Percentiles rank a stretch among this genome's conserved stretches.
Evolutionary conservation across 2,113 vertebrate species (phyloP).

Genomic region (Crypturellus undulatus): DNA sequence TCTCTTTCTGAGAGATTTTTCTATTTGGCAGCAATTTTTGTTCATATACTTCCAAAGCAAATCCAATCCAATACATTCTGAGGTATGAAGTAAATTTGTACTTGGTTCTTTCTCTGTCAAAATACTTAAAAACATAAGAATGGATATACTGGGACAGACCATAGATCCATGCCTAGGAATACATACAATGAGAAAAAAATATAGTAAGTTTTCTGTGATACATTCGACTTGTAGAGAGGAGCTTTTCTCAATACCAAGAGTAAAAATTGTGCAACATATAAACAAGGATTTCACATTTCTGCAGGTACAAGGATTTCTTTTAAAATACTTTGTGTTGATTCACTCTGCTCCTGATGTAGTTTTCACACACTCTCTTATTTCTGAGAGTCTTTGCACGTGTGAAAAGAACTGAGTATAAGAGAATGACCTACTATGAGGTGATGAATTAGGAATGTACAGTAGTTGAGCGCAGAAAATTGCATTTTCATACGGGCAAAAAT

Average conservation of each 20-base stretch:
- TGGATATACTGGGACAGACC: neutral
- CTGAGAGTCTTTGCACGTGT: neutral
- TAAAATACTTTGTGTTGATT: neutral
- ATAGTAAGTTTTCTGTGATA: neutral
- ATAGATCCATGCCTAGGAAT: neutral
- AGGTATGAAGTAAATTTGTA: neutral
- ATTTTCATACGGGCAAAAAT: neutral
- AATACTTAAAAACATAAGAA: neutral
- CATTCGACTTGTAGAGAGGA: neutral
- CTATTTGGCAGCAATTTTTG: neutral
- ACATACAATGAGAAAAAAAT: neutral
- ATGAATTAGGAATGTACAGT: neutral
- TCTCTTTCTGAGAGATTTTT: neutral
- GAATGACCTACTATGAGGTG: neutral
- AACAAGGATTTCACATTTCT: neutral
- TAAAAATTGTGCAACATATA: neutral
- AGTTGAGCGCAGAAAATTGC: neutral
- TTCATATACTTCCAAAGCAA: neutral
- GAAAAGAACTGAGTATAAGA: neutral
- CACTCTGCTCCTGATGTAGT: neutral
- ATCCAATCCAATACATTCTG: neutral
- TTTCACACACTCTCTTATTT: neutral
- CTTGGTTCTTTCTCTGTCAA: neutral
- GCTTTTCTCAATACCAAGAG: neutral
- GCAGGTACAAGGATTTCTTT: neutral